A percentile compares a stretch with the other conserved stretches of the same genome.
phyloP scores from a whole-genome alignment of 2,113 vertebrate species.

The Neogobius melanostomus region DNA sequence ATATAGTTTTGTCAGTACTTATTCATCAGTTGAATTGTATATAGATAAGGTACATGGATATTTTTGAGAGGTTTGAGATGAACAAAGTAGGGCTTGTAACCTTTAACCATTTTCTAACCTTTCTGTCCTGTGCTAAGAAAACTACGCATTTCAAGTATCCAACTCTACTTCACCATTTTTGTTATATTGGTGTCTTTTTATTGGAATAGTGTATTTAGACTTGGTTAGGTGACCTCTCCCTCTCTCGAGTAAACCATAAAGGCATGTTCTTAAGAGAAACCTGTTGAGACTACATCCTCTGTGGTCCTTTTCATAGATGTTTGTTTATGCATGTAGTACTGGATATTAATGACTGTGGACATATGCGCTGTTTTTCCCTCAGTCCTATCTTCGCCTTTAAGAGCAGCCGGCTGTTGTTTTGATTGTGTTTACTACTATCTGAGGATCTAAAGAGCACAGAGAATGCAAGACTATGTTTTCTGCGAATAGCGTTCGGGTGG shows the following conservation, averaged over 20 bases:
- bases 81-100: too few species aligned
- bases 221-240: background rate
- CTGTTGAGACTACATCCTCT: background rate
- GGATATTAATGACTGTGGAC: slow-evolving; percentile 10
- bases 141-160: too few species aligned
- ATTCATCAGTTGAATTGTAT: too few species aligned
- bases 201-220: background rate
- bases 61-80: too few species aligned
- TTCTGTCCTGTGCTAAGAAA: too few species aligned
- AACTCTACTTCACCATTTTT: too few species aligned
- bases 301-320: background rate
- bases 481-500: background rate
- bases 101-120: too few species aligned
- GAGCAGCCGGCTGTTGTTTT: background rate
- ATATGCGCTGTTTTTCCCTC: slow-evolving; percentile 7
- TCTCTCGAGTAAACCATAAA: background rate
- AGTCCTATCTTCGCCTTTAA: background rate
- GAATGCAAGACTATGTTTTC: slow-evolving; percentile 35
- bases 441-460: slow-evolving; percentile 17
- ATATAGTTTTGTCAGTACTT: too few species aligned
- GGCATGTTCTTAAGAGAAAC: background rate
- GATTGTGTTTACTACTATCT: slow-evolving; percentile 15
- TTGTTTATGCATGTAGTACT: background rate
- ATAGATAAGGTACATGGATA: too few species aligned
- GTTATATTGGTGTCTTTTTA: too few species aligned